phyloP scores from a whole-genome alignment of 2,888 invertebrate genomes.

The Emesis furor region DNA sequence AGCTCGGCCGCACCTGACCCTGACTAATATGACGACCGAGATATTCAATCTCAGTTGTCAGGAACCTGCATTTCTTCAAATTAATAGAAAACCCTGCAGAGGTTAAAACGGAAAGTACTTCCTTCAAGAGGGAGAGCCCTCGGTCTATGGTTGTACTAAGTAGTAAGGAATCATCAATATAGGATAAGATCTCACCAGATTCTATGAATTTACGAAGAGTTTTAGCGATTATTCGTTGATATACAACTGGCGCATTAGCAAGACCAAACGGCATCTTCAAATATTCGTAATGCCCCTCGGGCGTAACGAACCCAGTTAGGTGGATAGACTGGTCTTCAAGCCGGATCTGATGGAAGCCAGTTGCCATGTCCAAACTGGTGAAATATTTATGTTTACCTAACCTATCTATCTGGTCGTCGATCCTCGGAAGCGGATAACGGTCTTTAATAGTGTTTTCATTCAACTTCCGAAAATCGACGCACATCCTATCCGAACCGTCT shows the following conservation, averaged over 20 bases:
- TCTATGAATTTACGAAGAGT: conserved; percentile 41
- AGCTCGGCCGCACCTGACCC: conserved; percentile 73
- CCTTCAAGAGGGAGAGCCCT: conserved; percentile 1
- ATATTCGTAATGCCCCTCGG: conserved; percentile 57
- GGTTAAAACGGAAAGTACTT: conserved; percentile 46
- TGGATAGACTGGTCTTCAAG: conserved; percentile 36
- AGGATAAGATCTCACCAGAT: conserved; percentile 42
- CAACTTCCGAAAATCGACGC: conserved; percentile 55
- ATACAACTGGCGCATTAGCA: conserved; percentile 53
- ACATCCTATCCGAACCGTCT: conserved; percentile 32
- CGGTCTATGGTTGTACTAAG: conserved; percentile 30
- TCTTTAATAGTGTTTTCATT: conserved; percentile 50
- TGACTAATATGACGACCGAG: conserved; percentile 63
- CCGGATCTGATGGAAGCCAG: conserved; percentile 57
- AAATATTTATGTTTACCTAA: conserved; percentile 55
- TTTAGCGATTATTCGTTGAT: conserved; percentile 43
- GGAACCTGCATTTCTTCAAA: conserved; percentile 41
- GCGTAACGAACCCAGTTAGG: conserved; percentile 50
- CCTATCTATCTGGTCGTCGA: conserved; percentile 49
- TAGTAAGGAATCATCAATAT: conserved; percentile 55
- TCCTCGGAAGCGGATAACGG: conserved; percentile 60
- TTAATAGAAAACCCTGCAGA: not conserved
- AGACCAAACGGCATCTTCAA: conserved; percentile 64
- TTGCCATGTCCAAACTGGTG: conserved; percentile 46
- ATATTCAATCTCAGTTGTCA: conserved; percentile 69